Conservation (phyloP, 1,140 invertebrate genomes). For the Nylanderia fulva region DNA sequence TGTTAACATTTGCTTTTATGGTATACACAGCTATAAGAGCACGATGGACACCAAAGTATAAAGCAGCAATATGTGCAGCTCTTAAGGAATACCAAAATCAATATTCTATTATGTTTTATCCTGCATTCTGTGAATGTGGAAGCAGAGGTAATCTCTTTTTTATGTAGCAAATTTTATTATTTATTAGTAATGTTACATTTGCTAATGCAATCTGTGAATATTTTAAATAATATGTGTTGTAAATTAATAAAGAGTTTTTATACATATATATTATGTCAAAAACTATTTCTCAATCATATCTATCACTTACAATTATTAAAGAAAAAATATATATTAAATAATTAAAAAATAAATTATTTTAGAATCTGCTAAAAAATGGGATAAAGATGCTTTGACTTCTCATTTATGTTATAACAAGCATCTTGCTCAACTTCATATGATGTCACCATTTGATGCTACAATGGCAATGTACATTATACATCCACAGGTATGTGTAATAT, state of each 20-base stretch:
- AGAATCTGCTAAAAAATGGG: conserved; percentile 68
- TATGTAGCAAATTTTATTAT: not conserved
- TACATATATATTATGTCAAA: not conserved
- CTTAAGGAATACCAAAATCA: conserved; percentile 72
- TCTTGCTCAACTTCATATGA: conserved; percentile 86
- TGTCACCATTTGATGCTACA: conserved; percentile 76
- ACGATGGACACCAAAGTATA: conserved; percentile 86
- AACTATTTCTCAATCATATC: not conserved
- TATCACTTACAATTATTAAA: not conserved
- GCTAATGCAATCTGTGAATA: not conserved
- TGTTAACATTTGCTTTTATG: conserved; percentile 90
- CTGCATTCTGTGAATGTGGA: conserved; percentile 7
- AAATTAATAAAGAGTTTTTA: not conserved
- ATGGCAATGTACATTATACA: conserved; percentile 86
- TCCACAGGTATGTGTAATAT: conserved; percentile 82
- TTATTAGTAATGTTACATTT: not conserved
- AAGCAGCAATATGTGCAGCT: conserved; percentile 76
- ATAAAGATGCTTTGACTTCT: conserved; percentile 83
- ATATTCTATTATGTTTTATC: conserved; percentile 82
- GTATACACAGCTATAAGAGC: conserved; percentile 89
- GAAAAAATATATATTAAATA: not conserved
- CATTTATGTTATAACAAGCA: conserved; percentile 85
- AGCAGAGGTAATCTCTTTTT: too few relatives aligned
- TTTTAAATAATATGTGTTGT: not conserved
- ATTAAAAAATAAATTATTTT: conserved; percentile 11